Evolutionary conservation across 2,797 vertebrate genomes (phyloP).

Genomic region (Sandelia bainsii): DNA sequence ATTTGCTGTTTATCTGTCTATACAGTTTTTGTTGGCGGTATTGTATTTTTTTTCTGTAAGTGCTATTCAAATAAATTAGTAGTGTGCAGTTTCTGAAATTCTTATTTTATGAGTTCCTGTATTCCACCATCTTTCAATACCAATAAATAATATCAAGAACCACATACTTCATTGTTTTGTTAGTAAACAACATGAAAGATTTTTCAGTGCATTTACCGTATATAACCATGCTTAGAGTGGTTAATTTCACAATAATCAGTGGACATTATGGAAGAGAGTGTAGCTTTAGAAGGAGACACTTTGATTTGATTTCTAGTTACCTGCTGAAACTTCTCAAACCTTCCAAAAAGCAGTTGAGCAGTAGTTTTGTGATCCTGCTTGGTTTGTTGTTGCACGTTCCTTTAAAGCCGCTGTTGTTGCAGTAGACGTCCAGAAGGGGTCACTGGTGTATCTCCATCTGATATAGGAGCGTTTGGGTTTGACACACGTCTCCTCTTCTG

Average conservation of each 20-base stretch:
- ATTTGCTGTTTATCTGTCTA: not conserved
- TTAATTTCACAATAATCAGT: too few relatives aligned
- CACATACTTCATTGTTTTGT: not conserved
- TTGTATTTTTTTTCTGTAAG: constrained; percentile 10
- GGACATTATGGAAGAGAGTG: not conserved
- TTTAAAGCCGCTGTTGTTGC: constrained; percentile 19
- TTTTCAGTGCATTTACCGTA: not conserved
- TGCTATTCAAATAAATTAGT: constrained; percentile 13
- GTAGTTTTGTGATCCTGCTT: not conserved
- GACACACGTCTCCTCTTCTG: constrained; percentile 14
- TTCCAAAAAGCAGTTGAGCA: not conserved
- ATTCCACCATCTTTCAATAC: not conserved
- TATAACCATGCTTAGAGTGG: too few relatives aligned
- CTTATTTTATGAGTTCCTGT: not conserved
- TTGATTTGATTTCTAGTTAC: not conserved
- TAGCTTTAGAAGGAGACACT: not conserved
- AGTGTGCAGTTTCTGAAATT: constrained; percentile 14
- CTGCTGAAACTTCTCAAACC: not conserved
- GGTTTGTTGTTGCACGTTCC: not conserved
- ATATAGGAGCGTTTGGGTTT: not conserved
- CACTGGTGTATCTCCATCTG: constrained; percentile 14
- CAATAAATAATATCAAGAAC: constrained; percentile 24
- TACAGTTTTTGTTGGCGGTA: constrained; percentile 49
- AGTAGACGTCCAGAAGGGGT: constrained; percentile 49
- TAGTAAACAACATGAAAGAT: not conserved